Evolutionary conservation across 2,888 invertebrate genomes (phyloP), one percentile per base, ranked within the genome.

Genomic region (Branchipolynoe longqiensis): DNA sequence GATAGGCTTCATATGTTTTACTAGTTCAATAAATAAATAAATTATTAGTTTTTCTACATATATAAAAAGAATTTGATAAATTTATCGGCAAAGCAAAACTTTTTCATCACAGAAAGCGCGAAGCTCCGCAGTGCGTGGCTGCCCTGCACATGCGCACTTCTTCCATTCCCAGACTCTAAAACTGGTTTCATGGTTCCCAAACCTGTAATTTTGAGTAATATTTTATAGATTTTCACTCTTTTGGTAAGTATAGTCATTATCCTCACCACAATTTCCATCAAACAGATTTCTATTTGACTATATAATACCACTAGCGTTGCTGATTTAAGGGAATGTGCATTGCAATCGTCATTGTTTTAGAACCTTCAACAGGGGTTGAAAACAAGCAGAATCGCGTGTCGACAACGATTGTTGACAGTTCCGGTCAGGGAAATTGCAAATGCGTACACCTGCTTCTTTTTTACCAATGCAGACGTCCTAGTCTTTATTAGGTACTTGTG

Each of bases 381-480:
- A 38, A 1, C 38, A 18, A 2, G 69, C 62, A 62, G 28, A 62
- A 33, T 69, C 36, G 69, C 69, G 38, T 69, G 69, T 69, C 69
- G 69, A 38, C 69, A 69, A 69, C 36, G 38, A 69, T 69, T 69
- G 69, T 69, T 69, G 69, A 69, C 69, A 69, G 69, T 69, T 69
- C 69, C 69, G 69, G 69, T 38, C 22, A 4, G 3, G 38, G 38
- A 69, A 69, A 36, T 36, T 36, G 36, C 8, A 14, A 69, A 69
- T 33, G 25, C 25, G 25, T 4, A n/a, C 62, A 31, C 31, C 25
- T 28, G 62, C 12, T 18, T 62, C 31, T 28, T 3, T 31, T 62
- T 62, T n/a, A n/a, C n/a, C n/a, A n/a, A n/a, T n/a, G n/a, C n/a
- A n/a, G n/a, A n/a, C n/a, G n/a, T n/a, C n/a, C n/a, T n/a, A n/a